Base-by-base conservation (phyloP, 1,140 invertebrate species). In the Amyelois transitella region DNA sequence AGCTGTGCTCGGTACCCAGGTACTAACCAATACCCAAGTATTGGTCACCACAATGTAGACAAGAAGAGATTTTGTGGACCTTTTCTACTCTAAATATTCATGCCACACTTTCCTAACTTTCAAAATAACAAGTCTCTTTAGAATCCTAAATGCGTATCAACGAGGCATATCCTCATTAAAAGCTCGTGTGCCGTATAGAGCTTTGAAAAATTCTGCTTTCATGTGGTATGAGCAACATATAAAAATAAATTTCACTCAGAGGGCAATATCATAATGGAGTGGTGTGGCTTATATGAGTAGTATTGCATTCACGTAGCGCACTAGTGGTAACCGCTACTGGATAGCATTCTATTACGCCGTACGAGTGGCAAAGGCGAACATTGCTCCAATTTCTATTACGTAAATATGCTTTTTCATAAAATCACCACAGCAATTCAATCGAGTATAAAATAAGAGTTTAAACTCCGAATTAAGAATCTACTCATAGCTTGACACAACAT, bases 181-280 rank as follows among this genome's bases (percentile, higher is more conserved):
- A 32, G 28, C 43, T 55, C 52, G 64, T 63, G 64, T 55, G 65
- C 52, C 64, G 58, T 63, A 55, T 62, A 66, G 58, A 49, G 64
- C 55, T 55, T 32, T 60, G 62, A 62, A 71, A 69, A 74, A 74
- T 58, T n/a, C 58, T 56, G 60, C 64, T 66, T 70, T 74, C 71
- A 77, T 70, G 60, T 45, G 18, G 25, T 59, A 53, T 19, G 28
- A 64, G 74, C 17, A 60, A 67, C 59, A 63, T 64, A 62, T 78
- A 64, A 78, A 80, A 81, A 82, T 72, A 77, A 81, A 85, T 80
- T 81, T 79, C 71, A 73, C 74, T 81, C 75, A 72, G 73, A 75
- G 70, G 70, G 74, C 75, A 86, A 86, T 86, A 81, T 77, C 75
- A 81, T 83, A 86, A 86, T 83, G 82, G 80, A 77, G 68, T 62